phyloP scores from a whole-genome alignment of 2,113 vertebrate species.

The Microtus pennsylvanicus region DNA sequence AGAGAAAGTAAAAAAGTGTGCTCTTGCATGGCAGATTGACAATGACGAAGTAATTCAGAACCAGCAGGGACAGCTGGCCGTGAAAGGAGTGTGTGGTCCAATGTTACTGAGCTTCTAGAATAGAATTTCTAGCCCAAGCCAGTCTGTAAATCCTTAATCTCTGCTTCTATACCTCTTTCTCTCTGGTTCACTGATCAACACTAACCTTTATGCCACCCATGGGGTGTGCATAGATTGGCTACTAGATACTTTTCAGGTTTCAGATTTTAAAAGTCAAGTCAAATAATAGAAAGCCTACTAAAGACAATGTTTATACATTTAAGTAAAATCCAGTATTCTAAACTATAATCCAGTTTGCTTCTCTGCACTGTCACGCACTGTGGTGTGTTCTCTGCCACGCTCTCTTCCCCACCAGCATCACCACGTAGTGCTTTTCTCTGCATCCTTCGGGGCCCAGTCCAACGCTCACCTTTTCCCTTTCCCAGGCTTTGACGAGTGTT shows the following conservation, averaged over 20 bases:
- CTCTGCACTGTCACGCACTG: not conserved
- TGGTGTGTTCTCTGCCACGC: not conserved
- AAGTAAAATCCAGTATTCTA: not conserved
- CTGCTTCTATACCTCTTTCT: not conserved
- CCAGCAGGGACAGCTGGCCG: not conserved
- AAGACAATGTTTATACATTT: too few species aligned
- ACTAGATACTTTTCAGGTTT: constrained; percentile 13
- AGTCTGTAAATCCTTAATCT: not conserved
- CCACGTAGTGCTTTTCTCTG: not conserved
- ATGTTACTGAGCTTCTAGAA: not conserved
- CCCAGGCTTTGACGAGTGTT: too few species aligned
- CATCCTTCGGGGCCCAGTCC: not conserved
- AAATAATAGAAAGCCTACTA: not conserved
- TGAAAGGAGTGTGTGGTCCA: not conserved
- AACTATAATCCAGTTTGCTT: constrained; percentile 17
- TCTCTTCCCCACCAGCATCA: not conserved
- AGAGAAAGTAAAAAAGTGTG: not conserved
- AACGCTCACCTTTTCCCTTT: not conserved
- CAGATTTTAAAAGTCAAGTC: not conserved
- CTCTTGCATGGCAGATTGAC: not conserved
- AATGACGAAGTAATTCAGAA: not conserved
- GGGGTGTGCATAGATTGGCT: not conserved
- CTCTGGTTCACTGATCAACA: not conserved
- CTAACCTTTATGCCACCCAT: not conserved
- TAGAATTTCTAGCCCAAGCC: not conserved